Conservation (phyloP, 2,888 invertebrate genomes). For the Tinea trinotella region DNA sequence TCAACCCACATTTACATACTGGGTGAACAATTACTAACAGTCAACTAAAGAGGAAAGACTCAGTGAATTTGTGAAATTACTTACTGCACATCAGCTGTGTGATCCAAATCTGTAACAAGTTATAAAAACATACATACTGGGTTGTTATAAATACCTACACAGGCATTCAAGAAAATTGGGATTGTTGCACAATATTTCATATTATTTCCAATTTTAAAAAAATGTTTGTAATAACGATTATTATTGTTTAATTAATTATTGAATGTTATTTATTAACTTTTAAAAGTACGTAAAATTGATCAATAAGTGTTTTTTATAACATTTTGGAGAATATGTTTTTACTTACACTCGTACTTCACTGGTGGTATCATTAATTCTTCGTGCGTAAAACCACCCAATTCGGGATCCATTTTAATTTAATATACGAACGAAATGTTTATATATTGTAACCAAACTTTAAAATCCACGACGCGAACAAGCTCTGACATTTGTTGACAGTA, state of each 20-base stretch:
- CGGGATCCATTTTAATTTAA: conserved; percentile 46
- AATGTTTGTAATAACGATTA: background rate
- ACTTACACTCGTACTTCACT: conserved; percentile 88
- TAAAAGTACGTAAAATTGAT: background rate
- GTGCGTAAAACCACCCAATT: conserved; percentile 63
- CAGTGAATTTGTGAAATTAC: conserved; percentile 50
- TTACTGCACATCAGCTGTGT: conserved; percentile 99
- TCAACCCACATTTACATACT: too few relatives aligned
- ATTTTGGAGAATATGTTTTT: conserved; percentile 3
- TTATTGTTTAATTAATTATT: background rate
- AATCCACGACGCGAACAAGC: background rate
- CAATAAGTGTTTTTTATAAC: background rate
- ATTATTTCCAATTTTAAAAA: background rate
- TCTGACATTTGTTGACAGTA: background rate
- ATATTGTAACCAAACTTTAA: background rate
- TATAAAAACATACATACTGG: conserved; percentile 22
- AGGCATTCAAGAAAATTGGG: background rate
- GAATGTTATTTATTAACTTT: background rate
- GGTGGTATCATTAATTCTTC: conserved; percentile 77
- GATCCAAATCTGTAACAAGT: conserved; percentile 88
- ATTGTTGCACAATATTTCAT: background rate
- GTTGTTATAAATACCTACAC: too few relatives aligned
- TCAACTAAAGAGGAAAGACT: too few relatives aligned
- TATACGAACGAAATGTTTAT: background rate
- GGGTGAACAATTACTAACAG: too few relatives aligned